Evolutionary conservation across 1,140 invertebrate species (phyloP), one percentile per base, ranked within the genome.

Genomic region (Palaemon carinicauda): DNA sequence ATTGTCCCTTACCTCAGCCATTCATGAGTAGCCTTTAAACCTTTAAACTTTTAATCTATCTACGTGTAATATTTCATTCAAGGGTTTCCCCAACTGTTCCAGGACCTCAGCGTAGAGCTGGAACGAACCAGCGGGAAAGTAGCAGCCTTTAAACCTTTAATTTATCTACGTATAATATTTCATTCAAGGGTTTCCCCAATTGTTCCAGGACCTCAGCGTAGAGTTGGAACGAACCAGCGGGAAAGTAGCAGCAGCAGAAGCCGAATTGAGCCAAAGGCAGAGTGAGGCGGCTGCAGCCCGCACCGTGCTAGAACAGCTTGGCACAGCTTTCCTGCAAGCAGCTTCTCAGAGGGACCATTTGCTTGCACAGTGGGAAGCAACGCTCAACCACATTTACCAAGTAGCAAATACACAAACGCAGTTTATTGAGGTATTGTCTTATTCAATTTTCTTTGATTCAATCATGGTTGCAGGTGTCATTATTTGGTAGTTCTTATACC

Each of bases 291-390:
- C 27, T 41, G 84, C 78, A 24, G 77, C 84, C 14, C 84, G 80
- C 60, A 71, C 84, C n/a, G 52, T 51, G 15, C 41, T 86, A n/a
- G 84, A 86, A 27, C 84, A 86, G 77, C 65, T 86, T 41, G 78
- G 84, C 14, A 79, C 77, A 50, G 84, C 84, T n/a, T 86, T 86
- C 51, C 50, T 86, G 12, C 77, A 80, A 9, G 84, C 84, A 41
- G 84, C 84, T 21, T 77, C 84, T 52, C 60, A 80, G 27, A 41
- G 84, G 15, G 84, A 86, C 52, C 84, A 86, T 19, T 52, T 86
- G 1, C 21, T 86, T 50, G 65, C 77, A 1, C 84, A 86, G 65
- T 86, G 84, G 84, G 84, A 86, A 29, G 56, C 52, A 19, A 86
- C 84, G 24, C 77, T 86, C 12, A 53, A 52, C 33, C 84, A 80